Evolutionary conservation across 1,140 invertebrate species (phyloP).

Genomic region (Daktulosphaira vitifoliae): DNA sequence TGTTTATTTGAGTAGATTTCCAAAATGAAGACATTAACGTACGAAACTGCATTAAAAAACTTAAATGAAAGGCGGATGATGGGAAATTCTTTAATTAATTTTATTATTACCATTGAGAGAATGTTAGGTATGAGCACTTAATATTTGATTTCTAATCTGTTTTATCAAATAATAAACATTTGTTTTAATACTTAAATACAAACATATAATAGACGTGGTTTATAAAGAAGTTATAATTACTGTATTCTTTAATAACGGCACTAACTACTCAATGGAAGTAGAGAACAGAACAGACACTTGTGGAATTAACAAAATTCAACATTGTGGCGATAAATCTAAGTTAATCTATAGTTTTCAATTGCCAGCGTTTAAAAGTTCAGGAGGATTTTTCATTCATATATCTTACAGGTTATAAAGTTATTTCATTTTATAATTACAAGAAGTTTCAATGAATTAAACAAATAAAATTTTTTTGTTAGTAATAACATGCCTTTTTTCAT

Average conservation of each 20-base stretch:
- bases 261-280: neutral
- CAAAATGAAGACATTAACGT: conserved; percentile 8
- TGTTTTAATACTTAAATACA: neutral
- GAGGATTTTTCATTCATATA: conserved; percentile 3
- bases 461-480: too few species aligned
- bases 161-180: too few species aligned
- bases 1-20: too few species aligned
- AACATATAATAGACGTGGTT: neutral
- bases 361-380: neutral
- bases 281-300: neutral
- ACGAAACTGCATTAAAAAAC: neutral
- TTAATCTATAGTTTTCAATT: conserved; percentile 20
- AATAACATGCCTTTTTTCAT: too few species aligned
- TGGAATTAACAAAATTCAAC: neutral
- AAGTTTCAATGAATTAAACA: too few species aligned
- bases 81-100: neutral
- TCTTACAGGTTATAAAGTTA: conserved; percentile 20
- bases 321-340: conserved; percentile 2
- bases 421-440: too few species aligned
- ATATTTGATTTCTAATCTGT: too few species aligned
- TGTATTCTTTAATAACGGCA: neutral
- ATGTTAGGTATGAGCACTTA: neutral
- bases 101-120: conserved; percentile 2
- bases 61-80: too few species aligned
- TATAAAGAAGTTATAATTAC: conserved; percentile 3